Evolutionary conservation across 2,797 vertebrate genomes (phyloP), one percentile per base, ranked within the genome.

Genomic region (Benthosema pterotum): DNA sequence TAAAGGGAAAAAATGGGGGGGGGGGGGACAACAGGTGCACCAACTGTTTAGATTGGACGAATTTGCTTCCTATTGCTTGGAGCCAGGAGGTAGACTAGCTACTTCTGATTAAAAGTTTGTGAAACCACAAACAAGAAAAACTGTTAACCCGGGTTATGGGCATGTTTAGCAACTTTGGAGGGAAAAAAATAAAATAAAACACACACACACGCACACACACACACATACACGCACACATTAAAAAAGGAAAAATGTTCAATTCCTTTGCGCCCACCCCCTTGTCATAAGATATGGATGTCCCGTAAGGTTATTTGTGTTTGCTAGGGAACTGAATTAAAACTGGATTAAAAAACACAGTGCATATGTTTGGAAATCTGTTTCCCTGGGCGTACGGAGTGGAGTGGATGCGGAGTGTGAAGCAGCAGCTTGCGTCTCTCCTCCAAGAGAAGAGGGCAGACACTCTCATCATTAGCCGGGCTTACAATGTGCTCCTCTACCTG

Each of bases 361-460:
- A 94, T 94, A 94, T 94, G 92, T 91, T 87, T 88, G 88, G 85
- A 94, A 93, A 93, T 93, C 92, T 94, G 93, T 93, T 90, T 88
- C 88, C 88, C 85, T 89, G 90, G 88, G 92, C 85, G 91, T 90
- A 89, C 78, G 90, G 90, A 86, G 82, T 88, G 85, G 82, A 88
- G 87, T 81, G 88, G 86, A n/a, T 1, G 87, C 78, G 83, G 83
- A 87, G 87, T 78, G 83, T 83, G 87, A 89, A 91, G 88, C 91
- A 87, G 89, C 87, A 91, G 89, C 89, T 90, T 90, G 89, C 85
- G 84, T 91, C 89, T 91, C 89, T 90, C 83, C 87, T 88, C 88
- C 84, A 90, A 89, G 87, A 90, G 87, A n/a, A 91, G 87, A 91
- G 89, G 88, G 90, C 90, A 91, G 88, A 89, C 88, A 82, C 86